Evolutionary conservation across 1,140 invertebrate genomes (phyloP).

Genomic region (Drosophila kurseongensis): DNA sequence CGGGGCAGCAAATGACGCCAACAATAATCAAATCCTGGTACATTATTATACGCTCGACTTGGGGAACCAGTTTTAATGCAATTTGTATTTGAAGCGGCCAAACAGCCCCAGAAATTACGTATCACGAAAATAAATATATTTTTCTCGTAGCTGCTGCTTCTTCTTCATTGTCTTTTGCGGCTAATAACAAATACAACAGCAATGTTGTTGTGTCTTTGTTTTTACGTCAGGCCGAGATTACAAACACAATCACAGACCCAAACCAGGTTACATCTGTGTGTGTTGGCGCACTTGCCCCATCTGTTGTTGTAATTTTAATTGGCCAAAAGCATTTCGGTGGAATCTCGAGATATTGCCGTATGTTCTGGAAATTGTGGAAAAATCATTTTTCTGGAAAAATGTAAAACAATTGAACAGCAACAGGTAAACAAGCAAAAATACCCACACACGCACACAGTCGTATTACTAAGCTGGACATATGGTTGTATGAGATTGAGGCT

Average conservation of each 20-base stretch:
- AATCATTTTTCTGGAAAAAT: conserved; percentile 58
- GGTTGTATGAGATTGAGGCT: conserved; percentile 42
- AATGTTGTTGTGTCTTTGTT: conserved; percentile 46
- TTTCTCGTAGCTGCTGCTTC: conserved; percentile 27
- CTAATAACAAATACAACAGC: conserved; percentile 34
- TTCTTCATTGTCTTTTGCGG: conserved; percentile 33
- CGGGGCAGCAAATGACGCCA: conserved; percentile 21
- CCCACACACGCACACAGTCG: conserved; percentile 21
- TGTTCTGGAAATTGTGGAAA: conserved; percentile 70
- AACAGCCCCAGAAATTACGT: conserved; percentile 80
- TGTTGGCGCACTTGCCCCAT: conserved; percentile 33
- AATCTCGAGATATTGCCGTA: conserved; percentile 50
- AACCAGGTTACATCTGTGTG: conserved; percentile 10
- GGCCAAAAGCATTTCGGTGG: conserved; percentile 44
- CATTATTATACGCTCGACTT: conserved; percentile 76
- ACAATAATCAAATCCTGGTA: conserved; percentile 65
- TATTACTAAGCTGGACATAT: conserved; percentile 43
- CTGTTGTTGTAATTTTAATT: conserved; percentile 63
- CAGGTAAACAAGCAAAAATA: conserved; percentile 67
- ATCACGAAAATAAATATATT: conserved; percentile 70
- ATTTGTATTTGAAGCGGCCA: conserved; percentile 63
- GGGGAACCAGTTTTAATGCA: conserved; percentile 80
- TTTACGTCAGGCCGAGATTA: conserved; percentile 49
- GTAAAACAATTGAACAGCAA: conserved; percentile 77
- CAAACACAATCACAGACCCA: conserved; percentile 29